Evolutionary conservation across 2,113 vertebrate species (phyloP).

Genomic region (Pycnonotus jocosus): DNA sequence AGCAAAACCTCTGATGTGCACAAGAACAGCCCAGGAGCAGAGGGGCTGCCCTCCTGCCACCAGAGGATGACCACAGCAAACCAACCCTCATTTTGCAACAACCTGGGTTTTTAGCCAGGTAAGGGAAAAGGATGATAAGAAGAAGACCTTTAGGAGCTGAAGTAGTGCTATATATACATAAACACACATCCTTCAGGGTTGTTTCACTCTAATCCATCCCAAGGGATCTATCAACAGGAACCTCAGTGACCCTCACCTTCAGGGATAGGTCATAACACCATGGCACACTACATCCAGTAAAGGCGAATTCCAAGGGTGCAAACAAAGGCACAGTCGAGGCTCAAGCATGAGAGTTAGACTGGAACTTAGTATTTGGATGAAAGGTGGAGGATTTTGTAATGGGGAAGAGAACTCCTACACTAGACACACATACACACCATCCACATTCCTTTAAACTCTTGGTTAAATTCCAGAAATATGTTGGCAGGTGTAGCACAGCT

Average conservation of each 20-base stretch:
- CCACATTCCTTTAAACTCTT: neutral
- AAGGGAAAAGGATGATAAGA: neutral
- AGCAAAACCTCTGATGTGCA: neutral
- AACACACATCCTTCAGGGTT: neutral
- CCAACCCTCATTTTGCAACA: neutral
- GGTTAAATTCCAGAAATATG: neutral
- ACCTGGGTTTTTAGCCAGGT: neutral
- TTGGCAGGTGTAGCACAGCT: neutral
- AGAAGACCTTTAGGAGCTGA: neutral
- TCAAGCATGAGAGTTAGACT: neutral
- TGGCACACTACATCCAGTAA: neutral
- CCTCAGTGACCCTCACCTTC: neutral
- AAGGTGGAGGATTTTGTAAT: neutral
- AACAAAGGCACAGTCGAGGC: rapidly evolving
- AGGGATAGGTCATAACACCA: rapidly evolving
- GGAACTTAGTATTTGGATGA: neutral
- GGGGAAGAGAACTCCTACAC: neutral
- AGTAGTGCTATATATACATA: neutral
- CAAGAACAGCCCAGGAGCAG: neutral
- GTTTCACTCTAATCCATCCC: neutral
- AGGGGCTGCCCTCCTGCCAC: neutral
- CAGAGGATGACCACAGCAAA: neutral
- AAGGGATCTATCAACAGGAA: neutral
- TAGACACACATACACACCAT: neutral
- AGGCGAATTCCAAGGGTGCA: neutral